Base-by-base conservation (phyloP, 1,140 invertebrate genomes). In the Leptopilina boulardi region DNA sequence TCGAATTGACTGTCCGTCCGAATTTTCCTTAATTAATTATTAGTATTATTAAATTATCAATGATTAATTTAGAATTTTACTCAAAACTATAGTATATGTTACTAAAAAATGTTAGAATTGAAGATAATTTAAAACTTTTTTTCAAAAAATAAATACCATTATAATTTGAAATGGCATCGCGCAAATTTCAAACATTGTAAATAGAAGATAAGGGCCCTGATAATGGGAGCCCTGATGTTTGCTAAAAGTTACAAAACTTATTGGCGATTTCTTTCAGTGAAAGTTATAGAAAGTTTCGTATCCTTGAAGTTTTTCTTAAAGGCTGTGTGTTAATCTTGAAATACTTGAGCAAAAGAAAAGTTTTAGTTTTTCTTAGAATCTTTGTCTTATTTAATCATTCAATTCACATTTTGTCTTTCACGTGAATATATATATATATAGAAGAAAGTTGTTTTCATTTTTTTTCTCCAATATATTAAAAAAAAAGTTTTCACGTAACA, bases 231-330 rank as follows among this genome's bases (percentile, higher is more conserved):
- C 19, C 1, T 66, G 59, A 30, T 66, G 23, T 66, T 66, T 66
- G 59, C 59, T 30, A 66, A 66, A 66, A 30, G 59, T 66, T 6
- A 66, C 23, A 30, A 30, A 66, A 66, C n/a, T 34, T 66, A 30
- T 66, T 66, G 59, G 26, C 59, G 59, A 66, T 66, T 66, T 66
- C 23, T 23, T 66, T 66, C 26, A 30, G 59, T 66, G 59, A 66
- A 66, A 66, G 59, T 66, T 66, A n/a, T n/a, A 66, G 59, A 66
- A 66, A 66, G 59, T 66, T 26, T 66, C 21, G 26, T 66, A 66
- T 66, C 59, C 59, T 66, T 66, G 59, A 30, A 5, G 13, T 34
- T 30, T 66, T 66, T 30, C 23, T 66, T 66, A 11, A 30, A 66
- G 59, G 23, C 26, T n/a, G 23, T 26, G 23, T 19, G 21, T 56